These are phyloP conservation scores for Oryzias sinensis DNA, from an alignment of 2,797 vertebrate species.

Conservation along the genomic window DNA sequence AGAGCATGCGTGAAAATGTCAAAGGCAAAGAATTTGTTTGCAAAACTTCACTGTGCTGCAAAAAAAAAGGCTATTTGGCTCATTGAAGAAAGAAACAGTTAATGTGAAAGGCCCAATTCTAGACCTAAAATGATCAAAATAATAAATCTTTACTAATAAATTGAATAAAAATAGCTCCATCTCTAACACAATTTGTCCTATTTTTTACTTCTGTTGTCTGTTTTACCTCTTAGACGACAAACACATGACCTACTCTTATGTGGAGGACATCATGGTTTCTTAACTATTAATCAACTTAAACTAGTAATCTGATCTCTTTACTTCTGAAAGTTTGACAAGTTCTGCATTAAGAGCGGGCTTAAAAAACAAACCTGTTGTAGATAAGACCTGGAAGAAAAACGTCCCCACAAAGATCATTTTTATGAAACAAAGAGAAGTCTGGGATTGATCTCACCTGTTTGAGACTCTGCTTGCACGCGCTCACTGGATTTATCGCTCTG, in stretches of 20 bases:
- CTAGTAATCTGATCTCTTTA: too few relatives aligned
- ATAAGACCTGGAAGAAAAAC: neutral
- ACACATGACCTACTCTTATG: too few relatives aligned
- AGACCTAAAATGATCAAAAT: neutral
- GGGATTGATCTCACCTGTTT: constrained; percentile 82
- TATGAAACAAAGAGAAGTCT: neutral
- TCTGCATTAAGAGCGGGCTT: neutral
- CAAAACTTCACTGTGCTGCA: too few relatives aligned
- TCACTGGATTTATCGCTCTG: constrained; percentile 89
- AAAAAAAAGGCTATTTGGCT: neutral
- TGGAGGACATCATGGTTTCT: too few relatives aligned
- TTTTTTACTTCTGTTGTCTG: too few relatives aligned
- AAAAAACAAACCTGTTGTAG: constrained; percentile 1
- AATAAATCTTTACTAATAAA: too few relatives aligned
- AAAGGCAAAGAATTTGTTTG: too few relatives aligned
- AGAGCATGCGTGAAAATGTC: too few relatives aligned
- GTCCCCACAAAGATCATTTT: neutral
- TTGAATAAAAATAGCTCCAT: too few relatives aligned
- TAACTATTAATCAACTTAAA: too few relatives aligned
- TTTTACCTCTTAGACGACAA: too few relatives aligned
- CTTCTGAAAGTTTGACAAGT: neutral
- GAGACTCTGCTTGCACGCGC: constrained; percentile 88
- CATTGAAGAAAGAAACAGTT: constrained; percentile 7
- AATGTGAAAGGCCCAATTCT: neutral
- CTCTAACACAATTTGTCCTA: too few relatives aligned